Conservation (phyloP, 92 coral and sea anemone genomes). For the Hydrozoanthus gracilis region DNA sequence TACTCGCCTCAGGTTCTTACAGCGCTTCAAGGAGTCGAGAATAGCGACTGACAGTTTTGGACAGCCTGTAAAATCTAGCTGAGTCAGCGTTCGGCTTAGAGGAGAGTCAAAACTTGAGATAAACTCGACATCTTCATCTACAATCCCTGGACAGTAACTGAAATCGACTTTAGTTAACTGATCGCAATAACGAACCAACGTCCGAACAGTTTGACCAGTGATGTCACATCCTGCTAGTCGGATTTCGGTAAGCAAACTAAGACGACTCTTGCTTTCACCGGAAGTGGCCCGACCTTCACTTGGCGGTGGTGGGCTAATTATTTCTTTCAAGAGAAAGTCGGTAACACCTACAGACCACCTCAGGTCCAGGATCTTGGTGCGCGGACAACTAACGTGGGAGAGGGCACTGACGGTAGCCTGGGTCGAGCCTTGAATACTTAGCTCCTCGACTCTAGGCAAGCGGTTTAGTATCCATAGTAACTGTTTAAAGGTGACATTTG, state of each 20-base stretch:
- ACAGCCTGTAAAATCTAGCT: conserved; percentile 90
- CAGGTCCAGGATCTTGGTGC: conserved; percentile 86
- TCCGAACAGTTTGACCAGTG: conserved; percentile 83
- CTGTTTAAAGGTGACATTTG: conserved; percentile 92
- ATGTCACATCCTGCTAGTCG: conserved; percentile 96
- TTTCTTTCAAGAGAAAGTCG: conserved; percentile 85
- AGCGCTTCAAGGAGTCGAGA: conserved; percentile 74
- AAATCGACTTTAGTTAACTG: conserved; percentile 82
- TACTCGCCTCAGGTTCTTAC: conserved; percentile 68
- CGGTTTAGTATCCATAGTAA: conserved; percentile 92
- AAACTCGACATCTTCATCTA: conserved; percentile 84
- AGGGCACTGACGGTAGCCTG: conserved; percentile 92
- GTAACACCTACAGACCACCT: conserved; percentile 97
- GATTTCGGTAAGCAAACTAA: conserved; percentile 76
- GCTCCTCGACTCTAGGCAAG: conserved; percentile 85
- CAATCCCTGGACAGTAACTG: conserved; percentile 88
- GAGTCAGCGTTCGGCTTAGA: conserved; percentile 54
- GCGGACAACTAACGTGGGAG: conserved; percentile 88
- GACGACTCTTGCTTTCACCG: conserved; percentile 86
- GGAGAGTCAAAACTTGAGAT: conserved; percentile 68
- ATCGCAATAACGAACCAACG: conserved; percentile 79
- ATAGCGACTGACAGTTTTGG: conserved; percentile 85
- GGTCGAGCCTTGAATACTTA: conserved; percentile 87
- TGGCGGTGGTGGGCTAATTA: conserved; percentile 78
- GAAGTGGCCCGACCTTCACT: conserved; percentile 85